These are phyloP conservation scores for Coelopa pilipes DNA, from an alignment of 2,888 invertebrate species.

Conservation along the genomic window DNA sequence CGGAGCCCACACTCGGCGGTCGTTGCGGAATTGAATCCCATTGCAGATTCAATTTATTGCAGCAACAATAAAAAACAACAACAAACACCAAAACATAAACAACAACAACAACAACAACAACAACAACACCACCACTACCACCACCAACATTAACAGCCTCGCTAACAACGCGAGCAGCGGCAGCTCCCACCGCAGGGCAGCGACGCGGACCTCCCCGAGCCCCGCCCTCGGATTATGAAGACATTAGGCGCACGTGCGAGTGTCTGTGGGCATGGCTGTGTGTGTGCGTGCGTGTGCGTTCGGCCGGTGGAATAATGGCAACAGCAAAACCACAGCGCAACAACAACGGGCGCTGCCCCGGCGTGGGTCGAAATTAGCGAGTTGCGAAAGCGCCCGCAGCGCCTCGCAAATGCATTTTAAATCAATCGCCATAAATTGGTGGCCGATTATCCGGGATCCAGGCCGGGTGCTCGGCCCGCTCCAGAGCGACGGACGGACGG, in stretches of 20 bases:
- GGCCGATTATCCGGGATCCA: slow-evolving; percentile 13
- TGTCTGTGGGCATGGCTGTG: not conserved
- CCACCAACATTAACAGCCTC: not conserved
- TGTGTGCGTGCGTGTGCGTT: not conserved
- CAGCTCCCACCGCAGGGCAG: not conserved
- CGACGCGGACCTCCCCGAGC: not conserved
- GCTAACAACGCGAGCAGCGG: not conserved
- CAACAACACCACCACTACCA: not conserved
- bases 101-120: not conserved
- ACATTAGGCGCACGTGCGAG: slow-evolving; percentile 16
- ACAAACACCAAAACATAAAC: not conserved
- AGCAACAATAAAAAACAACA: not conserved
- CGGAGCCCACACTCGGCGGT: not conserved
- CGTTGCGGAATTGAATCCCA: slow-evolving; percentile 3
- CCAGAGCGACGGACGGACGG: not conserved
- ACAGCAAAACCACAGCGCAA: not conserved
- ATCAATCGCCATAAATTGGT: slow-evolving; percentile 28
- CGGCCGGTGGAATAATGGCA: not conserved
- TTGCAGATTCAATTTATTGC: slow-evolving; percentile 16
- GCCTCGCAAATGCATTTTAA: slow-evolving; percentile 17
- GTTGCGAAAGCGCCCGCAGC: slow-evolving; percentile 16
- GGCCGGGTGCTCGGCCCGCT: not conserved
- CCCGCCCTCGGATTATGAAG: slow-evolving; percentile 20
- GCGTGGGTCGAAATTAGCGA: slow-evolving; percentile 18
- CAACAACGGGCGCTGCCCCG: not conserved